Percentiles rank a stretch among this genome's conserved stretches.
These are phyloP conservation scores for Phortica variegata DNA, from an alignment of 1,140 invertebrate species.

Conservation along the genomic window DNA sequence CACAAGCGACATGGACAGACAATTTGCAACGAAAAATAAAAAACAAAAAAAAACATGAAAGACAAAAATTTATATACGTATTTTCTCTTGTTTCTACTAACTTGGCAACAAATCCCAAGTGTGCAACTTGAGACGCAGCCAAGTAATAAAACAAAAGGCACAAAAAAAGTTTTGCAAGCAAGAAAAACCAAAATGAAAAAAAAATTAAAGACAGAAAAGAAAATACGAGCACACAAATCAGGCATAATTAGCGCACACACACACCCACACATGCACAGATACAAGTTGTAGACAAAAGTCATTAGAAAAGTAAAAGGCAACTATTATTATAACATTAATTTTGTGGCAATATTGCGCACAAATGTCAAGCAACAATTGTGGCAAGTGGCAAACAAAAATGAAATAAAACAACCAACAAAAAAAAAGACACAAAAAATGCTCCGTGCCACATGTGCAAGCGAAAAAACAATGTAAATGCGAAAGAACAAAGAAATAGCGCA, in stretches of 20 bases:
- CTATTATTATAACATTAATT: slow-evolving; percentile 53
- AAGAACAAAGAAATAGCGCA: slow-evolving; percentile 3
- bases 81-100: too few species aligned
- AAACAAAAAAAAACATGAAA: too few species aligned
- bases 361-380: not conserved
- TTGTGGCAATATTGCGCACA: slow-evolving; percentile 14
- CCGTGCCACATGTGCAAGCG: slow-evolving; percentile 27
- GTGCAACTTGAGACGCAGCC: too few species aligned
- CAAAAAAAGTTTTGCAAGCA: too few species aligned
- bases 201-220: not conserved
- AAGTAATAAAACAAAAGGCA: too few species aligned
- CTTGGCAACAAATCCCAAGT: too few species aligned
- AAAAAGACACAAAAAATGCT: not conserved
- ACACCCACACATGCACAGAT: not conserved
- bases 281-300: slow-evolving; percentile 8
- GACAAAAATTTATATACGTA: too few species aligned
- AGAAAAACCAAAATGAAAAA: too few species aligned
- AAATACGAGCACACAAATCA: not conserved
- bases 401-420: slow-evolving; percentile 8
- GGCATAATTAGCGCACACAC: not conserved
- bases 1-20: too few species aligned
- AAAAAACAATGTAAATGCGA: not conserved
- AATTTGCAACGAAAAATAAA: too few species aligned
- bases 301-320: slow-evolving; percentile 37
- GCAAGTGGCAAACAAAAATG: slow-evolving; percentile 4